A percentile compares a stretch with the other conserved stretches of the same genome.
phyloP scores from a whole-genome alignment of 23 tunicate species.

The Styela clava region DNA sequence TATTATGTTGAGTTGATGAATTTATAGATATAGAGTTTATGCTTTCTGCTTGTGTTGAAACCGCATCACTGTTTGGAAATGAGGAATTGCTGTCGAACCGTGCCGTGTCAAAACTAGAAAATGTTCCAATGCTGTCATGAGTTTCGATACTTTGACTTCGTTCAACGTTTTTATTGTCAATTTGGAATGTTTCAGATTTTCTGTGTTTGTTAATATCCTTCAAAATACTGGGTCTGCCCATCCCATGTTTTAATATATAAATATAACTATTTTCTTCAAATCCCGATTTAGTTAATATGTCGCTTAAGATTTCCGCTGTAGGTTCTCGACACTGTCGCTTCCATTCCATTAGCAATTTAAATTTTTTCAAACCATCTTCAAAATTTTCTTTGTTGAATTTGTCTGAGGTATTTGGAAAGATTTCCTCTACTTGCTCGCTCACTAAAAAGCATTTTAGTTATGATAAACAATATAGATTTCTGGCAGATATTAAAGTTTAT shows the following conservation, averaged over 20 bases:
- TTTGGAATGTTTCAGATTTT: no score
- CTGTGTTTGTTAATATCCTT: not conserved
- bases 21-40: not conserved
- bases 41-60: not conserved
- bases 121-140: not conserved
- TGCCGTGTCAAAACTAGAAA: not conserved
- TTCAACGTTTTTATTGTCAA: no score
- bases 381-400: not conserved
- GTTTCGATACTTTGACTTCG: not conserved
- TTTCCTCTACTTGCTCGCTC: not conserved
- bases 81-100: not conserved
- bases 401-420: not conserved
- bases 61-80: not conserved
- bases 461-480: not conserved
- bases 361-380: slow-evolving; percentile 5
- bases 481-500: not conserved
- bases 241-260: slow-evolving; percentile 6
- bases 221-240: not conserved
- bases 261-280: slow-evolving; percentile 5
- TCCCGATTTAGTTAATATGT: slow-evolving; percentile 9
- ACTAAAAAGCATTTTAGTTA: no score
- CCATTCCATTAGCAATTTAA: slow-evolving; percentile 20
- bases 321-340: slow-evolving; percentile 6
- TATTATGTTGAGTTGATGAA: not conserved
- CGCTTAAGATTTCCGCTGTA: not conserved